Evolutionary conservation across 1,140 invertebrate genomes (phyloP).

Genomic region (Neodiprion virginianus): DNA sequence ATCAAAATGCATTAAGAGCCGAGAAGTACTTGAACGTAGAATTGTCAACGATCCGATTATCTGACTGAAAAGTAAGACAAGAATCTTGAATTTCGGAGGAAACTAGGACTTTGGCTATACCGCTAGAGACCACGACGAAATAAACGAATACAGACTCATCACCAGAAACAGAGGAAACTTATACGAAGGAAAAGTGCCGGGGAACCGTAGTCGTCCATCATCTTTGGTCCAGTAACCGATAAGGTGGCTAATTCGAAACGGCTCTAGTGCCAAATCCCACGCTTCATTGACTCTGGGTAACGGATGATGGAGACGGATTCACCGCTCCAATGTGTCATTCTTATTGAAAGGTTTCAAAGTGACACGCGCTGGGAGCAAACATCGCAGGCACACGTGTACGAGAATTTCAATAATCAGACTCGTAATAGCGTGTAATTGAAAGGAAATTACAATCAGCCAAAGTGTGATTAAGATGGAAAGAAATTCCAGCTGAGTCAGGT

Average conservation of each 20-base stretch:
- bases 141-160: not conserved
- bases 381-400: too few species aligned
- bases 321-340: not conserved
- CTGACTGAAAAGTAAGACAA: not conserved
- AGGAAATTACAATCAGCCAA: too few species aligned
- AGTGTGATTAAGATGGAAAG: too few species aligned
- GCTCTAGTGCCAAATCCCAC: not conserved
- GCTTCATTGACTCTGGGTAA: not conserved
- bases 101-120: not conserved
- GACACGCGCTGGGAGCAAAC: too few species aligned
- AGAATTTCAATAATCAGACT: too few species aligned
- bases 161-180: not conserved
- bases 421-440: too few species aligned
- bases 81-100: not conserved
- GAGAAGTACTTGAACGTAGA: not conserved
- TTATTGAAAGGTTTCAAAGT: not conserved
- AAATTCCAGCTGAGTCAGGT: too few species aligned
- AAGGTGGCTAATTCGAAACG: not conserved
- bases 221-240: not conserved
- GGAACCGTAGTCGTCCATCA: conserved; percentile 1
- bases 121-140: not conserved
- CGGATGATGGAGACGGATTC: not conserved
- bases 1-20: not conserved
- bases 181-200: not conserved
- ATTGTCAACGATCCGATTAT: not conserved